These are phyloP conservation scores for Phenganax marumi DNA, from an alignment of 92 coral and sea anemone species.

Conservation along the genomic window DNA sequence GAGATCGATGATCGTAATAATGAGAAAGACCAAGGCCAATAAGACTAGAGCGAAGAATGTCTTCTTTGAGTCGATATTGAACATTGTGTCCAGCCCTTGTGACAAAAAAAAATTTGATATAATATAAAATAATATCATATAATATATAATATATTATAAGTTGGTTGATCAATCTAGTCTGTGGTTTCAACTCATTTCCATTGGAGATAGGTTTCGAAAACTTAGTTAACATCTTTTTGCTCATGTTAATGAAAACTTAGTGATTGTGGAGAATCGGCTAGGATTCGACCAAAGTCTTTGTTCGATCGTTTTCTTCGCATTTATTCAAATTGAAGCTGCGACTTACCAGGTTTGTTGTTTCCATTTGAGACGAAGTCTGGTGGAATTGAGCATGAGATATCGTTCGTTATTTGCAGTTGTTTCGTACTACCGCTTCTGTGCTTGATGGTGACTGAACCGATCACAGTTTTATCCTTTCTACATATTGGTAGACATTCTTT, in stretches of 20 bases:
- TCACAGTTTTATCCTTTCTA: neutral
- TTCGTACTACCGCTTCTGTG: neutral
- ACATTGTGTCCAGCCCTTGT: neutral
- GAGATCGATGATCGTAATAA: neutral
- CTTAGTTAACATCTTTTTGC: no score
- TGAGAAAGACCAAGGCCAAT: slow-evolving; percentile 8
- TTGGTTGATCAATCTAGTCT: neutral
- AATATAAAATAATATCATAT: neutral
- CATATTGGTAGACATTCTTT: slow-evolving; percentile 19
- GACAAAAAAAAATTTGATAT: neutral
- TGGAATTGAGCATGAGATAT: neutral
- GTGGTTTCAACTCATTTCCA: neutral
- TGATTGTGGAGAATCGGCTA: no score
- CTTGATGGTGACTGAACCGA: neutral
- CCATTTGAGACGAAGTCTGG: neutral
- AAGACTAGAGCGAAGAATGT: slow-evolving; percentile 20
- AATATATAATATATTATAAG: neutral
- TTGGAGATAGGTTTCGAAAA: no score
- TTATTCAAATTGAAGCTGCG: no score
- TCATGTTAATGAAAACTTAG: no score
- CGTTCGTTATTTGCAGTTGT: neutral
- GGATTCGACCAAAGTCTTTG: no score
- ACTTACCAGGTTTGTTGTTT: neutral
- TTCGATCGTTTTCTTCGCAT: no score
- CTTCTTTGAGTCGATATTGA: slow-evolving; percentile 25